Evolutionary conservation across 2,113 vertebrate genomes (phyloP), one percentile per base, ranked within the genome.

Genomic region (Limanda limanda): DNA sequence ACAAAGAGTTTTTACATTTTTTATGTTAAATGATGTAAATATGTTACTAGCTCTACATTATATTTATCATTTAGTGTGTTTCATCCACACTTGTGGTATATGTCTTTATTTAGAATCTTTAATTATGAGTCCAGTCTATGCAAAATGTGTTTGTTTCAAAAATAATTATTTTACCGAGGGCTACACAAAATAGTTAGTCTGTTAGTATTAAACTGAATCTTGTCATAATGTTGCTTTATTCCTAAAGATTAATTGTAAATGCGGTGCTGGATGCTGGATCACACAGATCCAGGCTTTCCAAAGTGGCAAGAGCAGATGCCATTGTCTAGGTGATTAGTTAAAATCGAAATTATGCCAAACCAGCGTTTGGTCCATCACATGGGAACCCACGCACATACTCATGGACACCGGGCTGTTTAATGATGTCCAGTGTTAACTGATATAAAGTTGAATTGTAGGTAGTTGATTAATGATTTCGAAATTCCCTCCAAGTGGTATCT

Each of bases 341-440:
- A 73, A 60, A 65, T 51, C 57, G 55, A 78, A 79, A 75, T 81
- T 58, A 75, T 74, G 63, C 60, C 54, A 60, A 77, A 76, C 59
- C 58, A 37, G 21, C 35, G 15, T 78, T 74, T 57, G 48, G 65
- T 74, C 64, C 60, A 55, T 51, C 18, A 18, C 47, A 51, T 42
- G 47, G 47, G 18, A 51, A 17, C 47, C 18, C 17, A 18, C 18
- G 47, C 47, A 59, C 76, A 62, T 62, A 27, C 52, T 17, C 42
- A 20, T 51, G 48, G 48, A 12, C 48, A 77, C 47, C 8, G 51
- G 58, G 51, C 40, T 62, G 40, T 59, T 81, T 78, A 45, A 67
- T 37, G 21, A 21, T 55, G n/a, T 55, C 21, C 54, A 23, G n/a
- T 56, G 54, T 13, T 56, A 1, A 56, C 54, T 56, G 54, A 20